Conservation (phyloP, 2,888 invertebrate species). For the Carpatolechia fugitivella region DNA sequence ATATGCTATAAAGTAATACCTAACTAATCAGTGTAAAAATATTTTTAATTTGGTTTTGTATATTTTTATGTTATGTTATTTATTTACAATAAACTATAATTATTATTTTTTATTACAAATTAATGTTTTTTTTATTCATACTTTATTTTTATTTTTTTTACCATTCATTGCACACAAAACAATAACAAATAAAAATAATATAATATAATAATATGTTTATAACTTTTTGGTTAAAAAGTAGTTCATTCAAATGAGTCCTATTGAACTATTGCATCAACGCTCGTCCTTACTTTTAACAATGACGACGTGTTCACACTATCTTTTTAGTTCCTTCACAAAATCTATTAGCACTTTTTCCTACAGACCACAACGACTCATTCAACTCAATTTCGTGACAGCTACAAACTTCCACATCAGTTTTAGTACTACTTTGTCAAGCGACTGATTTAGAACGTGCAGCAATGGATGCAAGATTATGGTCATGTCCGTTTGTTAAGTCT, state of each 20-base stretch:
- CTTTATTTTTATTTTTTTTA: no score
- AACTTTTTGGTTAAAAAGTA: neutral
- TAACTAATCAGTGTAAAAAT: no score
- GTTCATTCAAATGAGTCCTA: neutral
- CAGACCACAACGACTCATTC: neutral
- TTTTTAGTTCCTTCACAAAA: slow-evolving; percentile 7
- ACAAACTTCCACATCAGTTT: neutral
- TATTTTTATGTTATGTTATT: no score
- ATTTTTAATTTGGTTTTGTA: no score
- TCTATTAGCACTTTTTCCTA: slow-evolving; percentile 33
- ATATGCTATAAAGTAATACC: no score
- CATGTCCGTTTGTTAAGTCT: neutral
- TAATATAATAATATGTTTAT: no score
- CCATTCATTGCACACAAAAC: no score
- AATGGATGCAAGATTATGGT: neutral
- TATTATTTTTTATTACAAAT: no score
- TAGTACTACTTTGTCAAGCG: neutral
- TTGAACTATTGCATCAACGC: neutral
- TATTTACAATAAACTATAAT: no score
- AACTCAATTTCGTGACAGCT: neutral
- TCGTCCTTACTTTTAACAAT: slow-evolving; percentile 10
- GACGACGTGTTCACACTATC: slow-evolving; percentile 26
- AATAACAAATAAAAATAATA: no score
- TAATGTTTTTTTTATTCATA: no score
- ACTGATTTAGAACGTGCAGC: neutral